Evolutionary conservation across 2,888 invertebrate species (phyloP).

Genomic region (Eumerus sabulonum): DNA sequence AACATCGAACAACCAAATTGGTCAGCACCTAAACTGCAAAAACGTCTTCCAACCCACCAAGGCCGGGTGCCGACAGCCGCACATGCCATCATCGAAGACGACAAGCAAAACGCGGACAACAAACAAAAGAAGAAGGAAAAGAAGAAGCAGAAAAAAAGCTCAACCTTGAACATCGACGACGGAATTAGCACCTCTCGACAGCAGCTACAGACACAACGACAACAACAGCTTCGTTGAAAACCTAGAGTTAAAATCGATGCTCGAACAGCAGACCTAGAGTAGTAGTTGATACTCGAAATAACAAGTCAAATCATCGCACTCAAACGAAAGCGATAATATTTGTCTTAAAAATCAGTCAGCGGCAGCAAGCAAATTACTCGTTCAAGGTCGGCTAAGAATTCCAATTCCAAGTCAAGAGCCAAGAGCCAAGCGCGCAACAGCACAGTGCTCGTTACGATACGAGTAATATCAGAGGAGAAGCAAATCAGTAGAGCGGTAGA

Average conservation of each 20-base stretch:
- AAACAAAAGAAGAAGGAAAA: conserved; percentile 31
- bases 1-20: not conserved
- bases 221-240: no score
- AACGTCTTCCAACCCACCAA: conserved; percentile 50
- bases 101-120: not conserved
- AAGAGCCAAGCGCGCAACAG: conserved; percentile 28
- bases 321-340: conserved; percentile 65
- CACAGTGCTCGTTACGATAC: not conserved
- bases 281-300: conserved; percentile 50
- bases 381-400: conserved; percentile 67
- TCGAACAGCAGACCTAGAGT: not conserved
- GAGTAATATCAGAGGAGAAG: no score
- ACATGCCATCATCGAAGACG: conserved; percentile 11
- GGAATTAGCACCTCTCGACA: conserved; percentile 62
- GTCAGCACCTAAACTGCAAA: conserved; percentile 22
- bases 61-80: no score
- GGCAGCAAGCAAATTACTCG: conserved; percentile 53
- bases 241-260: not conserved
- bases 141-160: conserved; percentile 24
- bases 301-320: conserved; percentile 61
- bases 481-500: not conserved
- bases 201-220: not conserved
- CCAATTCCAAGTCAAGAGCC: conserved; percentile 65
- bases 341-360: conserved; percentile 65
- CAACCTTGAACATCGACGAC: conserved; percentile 56